Evolutionary conservation across 2,797 vertebrate genomes (phyloP).

Genomic region (Agapornis canus): DNA sequence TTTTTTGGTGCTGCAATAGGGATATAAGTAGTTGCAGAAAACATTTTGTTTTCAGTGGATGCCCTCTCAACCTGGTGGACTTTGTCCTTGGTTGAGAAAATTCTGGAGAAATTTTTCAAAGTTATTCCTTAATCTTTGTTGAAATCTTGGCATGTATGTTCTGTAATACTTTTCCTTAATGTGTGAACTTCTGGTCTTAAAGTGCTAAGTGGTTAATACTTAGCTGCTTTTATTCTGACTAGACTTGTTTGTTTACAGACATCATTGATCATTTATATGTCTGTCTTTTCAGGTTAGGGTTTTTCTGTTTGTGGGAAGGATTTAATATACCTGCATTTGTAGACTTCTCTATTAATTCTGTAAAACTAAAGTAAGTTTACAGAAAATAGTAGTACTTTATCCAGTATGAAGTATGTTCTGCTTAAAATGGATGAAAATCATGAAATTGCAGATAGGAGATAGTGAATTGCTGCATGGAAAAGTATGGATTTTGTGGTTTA

Average conservation of each 20-base stretch:
- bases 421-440: background rate
- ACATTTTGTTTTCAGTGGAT: background rate
- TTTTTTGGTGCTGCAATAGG: background rate
- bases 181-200: background rate
- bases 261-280: background rate
- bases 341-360: background rate
- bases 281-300: background rate
- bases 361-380: background rate
- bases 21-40: background rate
- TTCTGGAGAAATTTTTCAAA: background rate
- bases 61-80: rapidly evolving
- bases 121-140: background rate
- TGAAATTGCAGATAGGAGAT: background rate
- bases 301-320: background rate
- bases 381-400: background rate
- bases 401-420: background rate
- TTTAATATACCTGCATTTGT: background rate
- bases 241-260: background rate
- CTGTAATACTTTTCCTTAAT: background rate
- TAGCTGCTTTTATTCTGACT: background rate
- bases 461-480: background rate
- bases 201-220: background rate
- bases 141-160: background rate
- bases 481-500: background rate
- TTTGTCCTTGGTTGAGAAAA: background rate